Conservation (phyloP, 2,113 vertebrate genomes). For the Pseudonaja textilis region DNA sequence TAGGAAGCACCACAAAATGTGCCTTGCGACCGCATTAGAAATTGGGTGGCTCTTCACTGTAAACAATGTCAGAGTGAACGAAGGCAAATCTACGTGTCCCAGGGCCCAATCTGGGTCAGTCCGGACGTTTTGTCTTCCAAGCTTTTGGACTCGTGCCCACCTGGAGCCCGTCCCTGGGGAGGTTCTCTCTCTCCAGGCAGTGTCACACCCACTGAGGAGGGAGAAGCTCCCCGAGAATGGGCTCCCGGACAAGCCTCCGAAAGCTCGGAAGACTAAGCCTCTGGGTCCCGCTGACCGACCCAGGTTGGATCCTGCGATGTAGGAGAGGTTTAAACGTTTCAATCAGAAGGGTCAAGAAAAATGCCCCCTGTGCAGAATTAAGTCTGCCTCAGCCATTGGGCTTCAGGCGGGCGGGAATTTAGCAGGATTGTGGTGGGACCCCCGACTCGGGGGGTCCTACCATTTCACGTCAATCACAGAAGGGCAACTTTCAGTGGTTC, state of each 20-base stretch:
- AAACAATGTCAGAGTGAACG: too few relatives aligned
- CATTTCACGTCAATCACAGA: not conserved
- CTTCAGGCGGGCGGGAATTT: not conserved
- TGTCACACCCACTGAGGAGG: too few relatives aligned
- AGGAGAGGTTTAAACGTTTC: not conserved
- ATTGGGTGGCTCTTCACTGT: too few relatives aligned
- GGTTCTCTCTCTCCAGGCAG: too few relatives aligned
- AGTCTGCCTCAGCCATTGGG: not conserved
- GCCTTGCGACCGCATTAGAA: too few relatives aligned
- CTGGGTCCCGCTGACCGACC: too few relatives aligned
- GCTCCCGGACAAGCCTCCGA: too few relatives aligned
- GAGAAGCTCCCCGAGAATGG: too few relatives aligned
- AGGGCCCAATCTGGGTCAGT: not conserved
- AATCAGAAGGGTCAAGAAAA: not conserved
- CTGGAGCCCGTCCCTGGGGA: too few relatives aligned
- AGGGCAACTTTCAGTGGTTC: not conserved
- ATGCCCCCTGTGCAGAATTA: not conserved
- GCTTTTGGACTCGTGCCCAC: not conserved
- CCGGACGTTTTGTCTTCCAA: not conserved
- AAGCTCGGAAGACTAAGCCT: too few relatives aligned
- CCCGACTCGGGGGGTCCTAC: not conserved
- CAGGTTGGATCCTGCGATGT: not conserved
- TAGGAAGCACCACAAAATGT: too few relatives aligned
- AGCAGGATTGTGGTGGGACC: not conserved
- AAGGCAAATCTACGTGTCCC: not conserved